Base-by-base conservation (phyloP, 2,797 vertebrate genomes). In the Sus cebifrons region DNA sequence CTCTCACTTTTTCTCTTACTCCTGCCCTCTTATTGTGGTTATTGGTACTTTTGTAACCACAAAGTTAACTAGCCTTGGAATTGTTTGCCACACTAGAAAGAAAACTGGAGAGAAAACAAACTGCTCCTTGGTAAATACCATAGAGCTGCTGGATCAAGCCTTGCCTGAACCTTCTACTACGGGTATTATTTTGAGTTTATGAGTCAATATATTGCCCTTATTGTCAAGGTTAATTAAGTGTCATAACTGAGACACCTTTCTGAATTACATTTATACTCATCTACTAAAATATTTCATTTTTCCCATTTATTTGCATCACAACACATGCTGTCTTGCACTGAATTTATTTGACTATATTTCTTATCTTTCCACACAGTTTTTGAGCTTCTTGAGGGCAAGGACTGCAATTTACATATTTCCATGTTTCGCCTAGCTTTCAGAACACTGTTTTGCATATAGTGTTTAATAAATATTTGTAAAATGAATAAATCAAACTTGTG, bases 251-350 rank as follows among this genome's bases (percentile, higher is more conserved):
- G 21, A 92, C 14, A 90, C 7, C 21, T 82, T 89, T 94, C 29
- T 71, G 58, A 92, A 92, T 92, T 84, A 70, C 16, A 67, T 20
- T 82, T 64, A 52, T 92, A 60, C 25, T 78, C 62, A 79, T 9
- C 54, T 83, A 44, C 32, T 92, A 89, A 83, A 92, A 86, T 82
- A 89, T n/a, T 89, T 93, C 86, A 82, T 71, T 86, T 94, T 64
- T 70, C 9, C 52, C n/a, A 81, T 56, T 79, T 96, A 70, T 89
- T 65, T 92, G 73, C 82, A 27, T 89, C 32, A 89, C 27, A 89
- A 23, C 56, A 58, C 32, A 68, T 29, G 17, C 11, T 84, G 32
- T 25, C 79, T 83, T 77, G 3, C 21, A 36, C 56, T 89, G 86
- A 77, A 81, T 95, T 86, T 84, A 40, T 91, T 65, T 54, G 32